Conservation (phyloP, 2,113 vertebrate genomes). For the Drymodes brunneopygia region DNA sequence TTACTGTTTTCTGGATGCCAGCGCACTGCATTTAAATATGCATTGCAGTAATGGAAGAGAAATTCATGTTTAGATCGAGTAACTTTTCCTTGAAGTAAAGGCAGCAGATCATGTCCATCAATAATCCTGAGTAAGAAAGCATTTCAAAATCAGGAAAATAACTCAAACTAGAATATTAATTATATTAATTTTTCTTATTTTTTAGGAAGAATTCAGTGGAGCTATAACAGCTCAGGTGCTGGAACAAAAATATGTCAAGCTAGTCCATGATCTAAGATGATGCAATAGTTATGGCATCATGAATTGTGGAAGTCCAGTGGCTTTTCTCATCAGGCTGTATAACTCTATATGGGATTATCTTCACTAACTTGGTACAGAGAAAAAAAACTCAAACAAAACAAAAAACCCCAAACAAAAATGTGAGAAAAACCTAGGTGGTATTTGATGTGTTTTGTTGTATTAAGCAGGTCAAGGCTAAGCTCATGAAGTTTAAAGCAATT, state of each 20-base stretch:
- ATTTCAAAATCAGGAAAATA: neutral
- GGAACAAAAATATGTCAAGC: neutral
- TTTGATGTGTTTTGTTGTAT: neutral
- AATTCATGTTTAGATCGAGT: conserved; percentile 80
- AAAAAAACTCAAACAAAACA: neutral
- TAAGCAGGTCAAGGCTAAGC: neutral
- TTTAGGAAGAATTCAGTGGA: neutral
- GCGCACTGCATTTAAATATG: conserved; percentile 82
- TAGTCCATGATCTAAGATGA: neutral
- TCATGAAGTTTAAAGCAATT: neutral
- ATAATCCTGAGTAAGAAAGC: conserved; percentile 67
- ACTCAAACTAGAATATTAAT: neutral
- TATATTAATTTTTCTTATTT: neutral
- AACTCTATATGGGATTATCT: neutral
- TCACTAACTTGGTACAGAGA: neutral
- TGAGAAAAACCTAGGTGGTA: neutral
- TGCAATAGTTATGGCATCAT: neutral
- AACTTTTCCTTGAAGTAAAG: conserved; percentile 72
- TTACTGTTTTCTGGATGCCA: conserved; percentile 84
- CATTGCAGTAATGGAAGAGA: conserved; percentile 89
- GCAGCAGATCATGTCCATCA: conserved; percentile 85
- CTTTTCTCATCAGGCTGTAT: neutral
- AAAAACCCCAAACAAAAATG: neutral
- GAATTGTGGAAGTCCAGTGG: neutral
- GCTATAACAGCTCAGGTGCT: neutral